phyloP scores from a whole-genome alignment of 2,797 vertebrate genomes.

The Sebastes oblongus region DNA sequence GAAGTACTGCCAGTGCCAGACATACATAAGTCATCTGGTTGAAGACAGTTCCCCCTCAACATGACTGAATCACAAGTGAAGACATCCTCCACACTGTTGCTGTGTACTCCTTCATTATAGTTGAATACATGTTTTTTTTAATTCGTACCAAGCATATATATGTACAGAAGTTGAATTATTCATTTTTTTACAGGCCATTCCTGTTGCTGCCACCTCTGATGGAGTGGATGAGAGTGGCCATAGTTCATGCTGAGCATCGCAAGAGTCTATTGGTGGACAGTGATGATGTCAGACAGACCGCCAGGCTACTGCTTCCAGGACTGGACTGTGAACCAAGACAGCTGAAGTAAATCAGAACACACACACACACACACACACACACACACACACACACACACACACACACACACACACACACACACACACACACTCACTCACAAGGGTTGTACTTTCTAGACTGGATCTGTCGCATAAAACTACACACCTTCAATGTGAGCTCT shows the following conservation, averaged over 20 bases:
- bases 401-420: not conserved
- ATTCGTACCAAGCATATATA: not conserved
- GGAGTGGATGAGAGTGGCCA: conserved; percentile 99
- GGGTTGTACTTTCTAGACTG: not conserved
- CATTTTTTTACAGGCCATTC: conserved; percentile 85
- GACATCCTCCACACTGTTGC: not conserved
- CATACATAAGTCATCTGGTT: conserved; percentile 36
- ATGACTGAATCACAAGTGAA: conserved; percentile 38
- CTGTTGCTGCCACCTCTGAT: conserved; percentile 94
- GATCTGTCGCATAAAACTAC: not conserved
- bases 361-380: not conserved
- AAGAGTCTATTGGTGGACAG: conserved; percentile 95
- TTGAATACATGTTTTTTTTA: not conserved
- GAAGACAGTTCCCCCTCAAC: not conserved
- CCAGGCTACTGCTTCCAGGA: conserved; percentile 91
- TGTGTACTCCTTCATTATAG: not conserved
- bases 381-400: not conserved
- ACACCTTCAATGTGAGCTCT: not conserved
- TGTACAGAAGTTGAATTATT: not conserved
- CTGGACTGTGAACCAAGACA: conserved; percentile 97
- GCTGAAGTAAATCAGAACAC: conserved; percentile 86
- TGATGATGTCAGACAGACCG: conserved; percentile 94
- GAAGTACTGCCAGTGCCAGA: conserved; percentile 42
- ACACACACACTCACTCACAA: not conserved
- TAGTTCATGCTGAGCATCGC: conserved; percentile 95